These are phyloP conservation scores for Semaprochilodus insignis DNA, from an alignment of 2,797 vertebrate genomes.

Conservation along the genomic window DNA sequence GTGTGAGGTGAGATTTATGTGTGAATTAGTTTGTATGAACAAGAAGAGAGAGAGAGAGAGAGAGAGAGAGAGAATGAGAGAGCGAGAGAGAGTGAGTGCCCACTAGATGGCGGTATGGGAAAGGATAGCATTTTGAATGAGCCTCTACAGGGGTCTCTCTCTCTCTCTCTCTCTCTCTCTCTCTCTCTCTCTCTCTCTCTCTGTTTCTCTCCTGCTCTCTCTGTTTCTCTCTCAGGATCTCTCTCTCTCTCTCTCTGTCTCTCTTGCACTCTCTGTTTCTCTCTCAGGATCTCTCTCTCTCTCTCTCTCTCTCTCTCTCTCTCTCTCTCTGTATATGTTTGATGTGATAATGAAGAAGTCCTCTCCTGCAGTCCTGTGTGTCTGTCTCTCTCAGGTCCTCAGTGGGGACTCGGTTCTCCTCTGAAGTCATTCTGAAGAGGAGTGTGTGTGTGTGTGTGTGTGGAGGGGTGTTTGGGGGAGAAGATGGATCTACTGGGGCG, in stretches of 20 bases:
- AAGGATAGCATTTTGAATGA: background rate
- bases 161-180: background rate
- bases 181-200: background rate
- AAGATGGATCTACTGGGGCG: background rate
- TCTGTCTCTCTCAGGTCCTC: background rate
- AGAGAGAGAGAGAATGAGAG: background rate
- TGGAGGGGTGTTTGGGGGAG: background rate
- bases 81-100: background rate
- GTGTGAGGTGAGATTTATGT: no score
- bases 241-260: background rate
- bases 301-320: background rate
- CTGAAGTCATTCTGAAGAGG: background rate
- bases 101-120: slow-evolving; percentile 54
- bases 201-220: background rate
- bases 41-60: background rate
- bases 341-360: slow-evolving; percentile 10
- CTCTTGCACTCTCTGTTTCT: no score
- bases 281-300: no score
- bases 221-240: background rate
- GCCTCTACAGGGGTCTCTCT: background rate
- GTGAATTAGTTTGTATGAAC: background rate
- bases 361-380: background rate
- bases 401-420: background rate
- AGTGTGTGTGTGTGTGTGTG: slow-evolving; percentile 12
- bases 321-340: background rate